Base-by-base conservation (phyloP, 2,113 vertebrate genomes). In the Cinclus cinclus region DNA sequence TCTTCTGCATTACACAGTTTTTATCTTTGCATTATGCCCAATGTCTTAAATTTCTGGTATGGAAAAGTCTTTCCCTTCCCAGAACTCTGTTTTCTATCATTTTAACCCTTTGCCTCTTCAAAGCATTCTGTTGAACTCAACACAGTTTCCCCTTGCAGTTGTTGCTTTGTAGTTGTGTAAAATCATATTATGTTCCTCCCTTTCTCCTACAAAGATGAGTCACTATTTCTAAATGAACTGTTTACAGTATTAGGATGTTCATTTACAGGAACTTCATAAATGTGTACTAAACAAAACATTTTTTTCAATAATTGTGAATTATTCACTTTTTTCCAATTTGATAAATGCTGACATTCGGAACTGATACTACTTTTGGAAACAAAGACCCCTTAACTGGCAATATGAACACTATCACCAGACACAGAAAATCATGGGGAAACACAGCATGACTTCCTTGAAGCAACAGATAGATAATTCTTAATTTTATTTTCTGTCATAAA, bases 41-140 rank as follows among this genome's bases (percentile, higher is more conserved):
- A 44, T 35, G 59, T 59, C 83, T 93, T 92, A 67, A 46, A 83
- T 92, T 94, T 89, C 86, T 70, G 42, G 27, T 42, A 27, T 77
- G 64, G 86, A 91, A 86, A 74, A 76, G 25, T 42, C 37, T 53
- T 81, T 70, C 68, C 42, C 28, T 80, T 24, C 47, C 17, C 20
- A 83, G 52, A 92, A 80, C 69, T 89, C 93, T 94, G 83, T 52
- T 95, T 96, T 93, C 60, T 55, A 75, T 86, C 63, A 90, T 71
- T 93, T 95, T 96, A 96, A 96, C 79, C 64, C 83, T 95, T 91
- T 74, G 55, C 21, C 27, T 93, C 79, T 71, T 88, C 76, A 96
- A 95, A 92, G 83, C 56, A 60, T 75, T 93, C 79, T 60, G 37
- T 12, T 71, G 64, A 93, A 81, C 39, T 85, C 44, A 70, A 41